phyloP scores from a whole-genome alignment of 1,140 invertebrate genomes.

The Hesperophylax magnus region DNA sequence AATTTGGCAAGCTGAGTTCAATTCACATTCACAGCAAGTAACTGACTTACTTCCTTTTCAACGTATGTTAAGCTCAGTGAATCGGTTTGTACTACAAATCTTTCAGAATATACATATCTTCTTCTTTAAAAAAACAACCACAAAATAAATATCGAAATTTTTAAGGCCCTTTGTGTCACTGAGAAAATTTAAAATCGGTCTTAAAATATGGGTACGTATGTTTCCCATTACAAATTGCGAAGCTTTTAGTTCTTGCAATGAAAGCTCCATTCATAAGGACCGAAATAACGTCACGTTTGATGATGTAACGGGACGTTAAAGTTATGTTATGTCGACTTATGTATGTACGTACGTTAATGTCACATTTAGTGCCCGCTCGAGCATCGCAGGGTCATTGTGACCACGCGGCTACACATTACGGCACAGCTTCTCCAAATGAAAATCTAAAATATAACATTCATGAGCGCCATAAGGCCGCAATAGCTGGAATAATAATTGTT shows the following conservation, averaged over 20 bases:
- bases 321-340: background rate
- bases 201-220: too few relatives aligned
- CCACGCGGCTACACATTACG: background rate
- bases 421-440: background rate
- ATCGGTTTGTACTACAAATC: too few relatives aligned
- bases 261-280: background rate
- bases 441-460: constrained; percentile 11
- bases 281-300: constrained; percentile 1
- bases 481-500: constrained; percentile 1
- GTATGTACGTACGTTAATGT: background rate
- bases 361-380: background rate
- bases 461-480: constrained; percentile 5
- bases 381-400: background rate
- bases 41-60: too few relatives aligned
- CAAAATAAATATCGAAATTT: too few relatives aligned
- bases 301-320: constrained; percentile 9
- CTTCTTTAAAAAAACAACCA: too few relatives aligned
- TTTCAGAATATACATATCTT: too few relatives aligned
- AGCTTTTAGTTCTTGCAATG: background rate
- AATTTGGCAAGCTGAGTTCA: too few relatives aligned
- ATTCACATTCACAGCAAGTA: too few relatives aligned
- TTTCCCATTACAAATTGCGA: too few relatives aligned
- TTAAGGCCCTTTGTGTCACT: too few relatives aligned
- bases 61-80: too few relatives aligned
- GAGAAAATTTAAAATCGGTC: too few relatives aligned